Evolutionary conservation across 2,113 vertebrate species (phyloP).

Genomic region (Mellivora capensis): DNA sequence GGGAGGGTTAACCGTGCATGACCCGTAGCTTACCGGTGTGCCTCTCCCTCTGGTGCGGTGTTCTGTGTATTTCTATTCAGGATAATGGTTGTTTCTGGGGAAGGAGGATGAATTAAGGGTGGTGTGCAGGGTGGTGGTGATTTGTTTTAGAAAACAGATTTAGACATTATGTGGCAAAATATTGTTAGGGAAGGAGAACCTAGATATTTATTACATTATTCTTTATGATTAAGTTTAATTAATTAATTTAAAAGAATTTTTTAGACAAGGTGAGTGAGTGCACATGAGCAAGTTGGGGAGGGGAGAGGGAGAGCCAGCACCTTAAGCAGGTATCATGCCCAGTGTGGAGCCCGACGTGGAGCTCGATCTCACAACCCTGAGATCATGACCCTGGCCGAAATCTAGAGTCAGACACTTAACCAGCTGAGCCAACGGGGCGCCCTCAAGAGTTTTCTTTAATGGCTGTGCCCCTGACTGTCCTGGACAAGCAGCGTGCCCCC

Average conservation of each 20-base stretch:
- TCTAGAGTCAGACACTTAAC: neutral
- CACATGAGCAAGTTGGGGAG: neutral
- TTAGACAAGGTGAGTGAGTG: neutral
- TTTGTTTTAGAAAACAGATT: neutral
- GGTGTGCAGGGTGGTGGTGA: neutral
- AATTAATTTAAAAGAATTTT: neutral
- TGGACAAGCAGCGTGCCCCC: rapidly evolving
- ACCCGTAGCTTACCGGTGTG: too few species aligned
- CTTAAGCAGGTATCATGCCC: neutral
- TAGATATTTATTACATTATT: neutral
- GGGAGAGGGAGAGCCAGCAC: neutral
- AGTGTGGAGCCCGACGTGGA: neutral
- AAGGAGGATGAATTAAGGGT: neutral
- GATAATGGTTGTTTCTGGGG: neutral
- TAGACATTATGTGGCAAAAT: neutral
- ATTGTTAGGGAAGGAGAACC: neutral
- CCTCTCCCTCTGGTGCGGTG: neutral
- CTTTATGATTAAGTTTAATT: neutral
- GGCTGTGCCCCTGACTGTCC: neutral
- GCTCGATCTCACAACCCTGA: neutral
- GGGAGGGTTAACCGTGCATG: rapidly evolving
- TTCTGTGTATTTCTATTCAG: neutral
- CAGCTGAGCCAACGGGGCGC: neutral
- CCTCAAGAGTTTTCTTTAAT: neutral
- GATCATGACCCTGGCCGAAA: neutral